Evolutionary conservation across 2,113 vertebrate species (phyloP).

Genomic region (Dendropsophus ebraccatus): DNA sequence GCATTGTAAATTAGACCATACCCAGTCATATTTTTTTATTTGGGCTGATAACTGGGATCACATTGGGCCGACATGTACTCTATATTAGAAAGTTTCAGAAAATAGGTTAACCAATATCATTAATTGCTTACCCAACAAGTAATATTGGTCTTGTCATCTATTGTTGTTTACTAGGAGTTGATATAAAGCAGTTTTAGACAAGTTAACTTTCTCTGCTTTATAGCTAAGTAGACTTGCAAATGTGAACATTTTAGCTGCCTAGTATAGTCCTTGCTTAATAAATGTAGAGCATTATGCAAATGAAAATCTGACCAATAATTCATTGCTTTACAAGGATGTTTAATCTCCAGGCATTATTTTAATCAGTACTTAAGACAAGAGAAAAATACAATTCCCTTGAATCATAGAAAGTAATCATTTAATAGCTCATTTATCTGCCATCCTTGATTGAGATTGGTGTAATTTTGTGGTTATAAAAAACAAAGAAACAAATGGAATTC

Average conservation of each 20-base stretch:
- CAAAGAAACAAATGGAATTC: neutral
- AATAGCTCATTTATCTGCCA: neutral
- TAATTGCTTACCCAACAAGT: too few relatives aligned
- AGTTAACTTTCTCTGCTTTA: neutral
- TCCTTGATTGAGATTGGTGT: neutral
- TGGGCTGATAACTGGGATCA: too few relatives aligned
- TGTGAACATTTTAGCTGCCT: neutral
- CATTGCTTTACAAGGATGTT: slow-evolving; percentile 11
- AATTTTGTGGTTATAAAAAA: slow-evolving; percentile 8
- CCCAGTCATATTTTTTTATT: neutral
- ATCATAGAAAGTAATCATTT: slow-evolving; percentile 3
- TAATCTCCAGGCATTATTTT: slow-evolving; percentile 21
- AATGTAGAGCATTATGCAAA: slow-evolving; percentile 14
- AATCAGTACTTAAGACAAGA: slow-evolving; percentile 3
- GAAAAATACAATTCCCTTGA: neutral
- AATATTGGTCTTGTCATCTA: too few relatives aligned
- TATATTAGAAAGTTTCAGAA: too few relatives aligned
- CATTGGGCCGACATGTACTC: too few relatives aligned
- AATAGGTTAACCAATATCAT: too few relatives aligned
- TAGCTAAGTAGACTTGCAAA: neutral
- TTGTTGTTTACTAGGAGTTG: too few relatives aligned
- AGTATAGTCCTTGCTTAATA: neutral
- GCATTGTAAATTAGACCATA: neutral
- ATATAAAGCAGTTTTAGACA: neutral
- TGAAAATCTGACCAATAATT: slow-evolving; percentile 16